phyloP scores from a whole-genome alignment of 2,797 vertebrate genomes.

The Fratercula arctica region DNA sequence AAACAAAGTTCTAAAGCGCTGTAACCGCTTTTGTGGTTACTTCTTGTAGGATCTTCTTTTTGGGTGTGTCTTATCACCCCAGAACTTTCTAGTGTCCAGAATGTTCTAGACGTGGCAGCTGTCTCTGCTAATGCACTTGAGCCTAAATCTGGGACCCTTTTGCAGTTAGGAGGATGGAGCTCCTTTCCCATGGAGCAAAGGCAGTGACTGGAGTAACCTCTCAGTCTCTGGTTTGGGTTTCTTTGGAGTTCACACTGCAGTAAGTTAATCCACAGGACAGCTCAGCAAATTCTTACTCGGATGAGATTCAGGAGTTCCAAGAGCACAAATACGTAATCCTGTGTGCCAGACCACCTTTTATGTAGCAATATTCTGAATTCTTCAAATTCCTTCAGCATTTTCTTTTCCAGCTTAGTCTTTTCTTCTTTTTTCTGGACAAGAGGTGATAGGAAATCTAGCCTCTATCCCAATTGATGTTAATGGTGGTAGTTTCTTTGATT shows the following conservation, averaged over 20 bases:
- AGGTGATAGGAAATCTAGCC: background rate
- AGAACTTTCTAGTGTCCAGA: background rate
- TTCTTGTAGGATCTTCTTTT: background rate
- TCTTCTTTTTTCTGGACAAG: background rate
- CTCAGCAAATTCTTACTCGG: background rate
- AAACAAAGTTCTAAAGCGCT: background rate
- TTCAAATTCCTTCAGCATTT: background rate
- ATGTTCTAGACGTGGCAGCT: background rate
- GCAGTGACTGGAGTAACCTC: background rate
- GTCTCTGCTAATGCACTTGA: background rate
- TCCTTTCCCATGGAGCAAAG: background rate
- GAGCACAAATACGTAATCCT: background rate
- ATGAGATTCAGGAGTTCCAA: background rate
- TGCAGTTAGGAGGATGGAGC: background rate
- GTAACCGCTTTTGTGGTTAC: background rate
- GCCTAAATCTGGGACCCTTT: background rate
- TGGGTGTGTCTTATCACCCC: slow-evolving; percentile 1
- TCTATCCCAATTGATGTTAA: background rate
- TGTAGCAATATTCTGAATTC: background rate
- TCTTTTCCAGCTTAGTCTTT: background rate
- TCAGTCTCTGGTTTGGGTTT: background rate
- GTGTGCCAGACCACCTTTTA: background rate
- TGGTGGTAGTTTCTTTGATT: background rate
- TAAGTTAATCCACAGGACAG: background rate
- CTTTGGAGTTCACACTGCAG: background rate